Evolutionary conservation across 2,888 invertebrate genomes (phyloP).

Genomic region (Dinocampus coccinellae): DNA sequence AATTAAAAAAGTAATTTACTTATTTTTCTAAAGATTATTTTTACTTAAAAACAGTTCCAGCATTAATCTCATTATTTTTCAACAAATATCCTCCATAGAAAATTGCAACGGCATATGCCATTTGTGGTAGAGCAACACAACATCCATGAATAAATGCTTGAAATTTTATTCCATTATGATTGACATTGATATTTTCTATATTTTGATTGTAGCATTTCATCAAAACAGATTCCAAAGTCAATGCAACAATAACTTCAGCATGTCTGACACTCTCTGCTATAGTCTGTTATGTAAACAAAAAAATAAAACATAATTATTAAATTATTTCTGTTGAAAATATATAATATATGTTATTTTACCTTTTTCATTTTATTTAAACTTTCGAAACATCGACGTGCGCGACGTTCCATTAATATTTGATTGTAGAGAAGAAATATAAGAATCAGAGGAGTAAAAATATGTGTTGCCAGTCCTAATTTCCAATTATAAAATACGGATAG

Average conservation of each 20-base stretch:
- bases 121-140: conserved; percentile 62
- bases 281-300: no score
- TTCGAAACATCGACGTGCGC: conserved; percentile 55
- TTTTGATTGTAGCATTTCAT: conserved; percentile 31
- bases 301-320: neutral
- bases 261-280: conserved; percentile 34
- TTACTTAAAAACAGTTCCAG: conserved; percentile 63
- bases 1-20: neutral
- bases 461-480: conserved; percentile 60
- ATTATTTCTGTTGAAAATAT: neutral
- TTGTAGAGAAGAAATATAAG: conserved; percentile 59
- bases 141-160: conserved; percentile 63
- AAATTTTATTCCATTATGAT: conserved; percentile 44
- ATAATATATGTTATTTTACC: conserved; percentile 39
- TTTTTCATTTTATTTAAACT: conserved; percentile 59
- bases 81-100: conserved; percentile 64
- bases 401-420: conserved; percentile 58
- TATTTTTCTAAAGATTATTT: conserved; percentile 11
- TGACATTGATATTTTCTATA: conserved; percentile 16
- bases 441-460: conserved; percentile 62
- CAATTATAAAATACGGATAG: conserved; percentile 56
- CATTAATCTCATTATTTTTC: conserved; percentile 52
- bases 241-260: conserved; percentile 33
- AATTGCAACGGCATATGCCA: conserved; percentile 63
- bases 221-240: conserved; percentile 36